Base-by-base conservation (phyloP, 2,888 invertebrate genomes). In the Rhogogaster chlorosoma region DNA sequence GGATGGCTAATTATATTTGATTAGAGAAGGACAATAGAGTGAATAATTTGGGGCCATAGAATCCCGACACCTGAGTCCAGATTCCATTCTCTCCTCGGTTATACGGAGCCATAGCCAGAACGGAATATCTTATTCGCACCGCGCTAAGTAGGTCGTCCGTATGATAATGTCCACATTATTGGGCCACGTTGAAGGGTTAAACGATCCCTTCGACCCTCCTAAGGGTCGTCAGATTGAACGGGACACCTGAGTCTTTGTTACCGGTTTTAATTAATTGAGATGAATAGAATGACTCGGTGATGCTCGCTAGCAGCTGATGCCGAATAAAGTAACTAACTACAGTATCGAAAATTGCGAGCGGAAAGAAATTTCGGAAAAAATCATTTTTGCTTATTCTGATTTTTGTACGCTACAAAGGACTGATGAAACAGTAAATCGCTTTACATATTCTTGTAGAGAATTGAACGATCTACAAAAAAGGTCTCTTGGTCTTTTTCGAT, bases 81-180 rank as follows among this genome's bases (percentile, higher is more conserved):
- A 29, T 61, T 29, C 26, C 12, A 53, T 53, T n/a, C n/a, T n/a
- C 53, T 53, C 53, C n/a, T n/a, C 6, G 18, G n/a, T 18, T 53
- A 53, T n/a, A n/a, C 7, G n/a, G 53, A n/a, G 67, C 18, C 32
- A 12, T 15, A 49, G 77, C 77, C 32, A 22, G 53, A 18, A 53
- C 9, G 9, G 77, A 53, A 53, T 49, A 49, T 80, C 80, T 80
- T 80, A 80, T 80, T 80, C 80, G 57, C 80, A 38, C 67, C 15
- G 38, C 87, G 87, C 88, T 91, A 93, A 93, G 91, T 93, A 92
- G 93, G 92, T 93, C 93, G 92, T 93, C 93, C 91, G 91, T 93
- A 93, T 93, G 93, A 93, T 93, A 93, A 93, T 93, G 91, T 88
- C 85, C 86, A 90, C 90, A 93, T 93, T 93, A 93, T 93, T 91